phyloP scores from a whole-genome alignment of 2,888 invertebrate species.

The Trichopoda pennipes region DNA sequence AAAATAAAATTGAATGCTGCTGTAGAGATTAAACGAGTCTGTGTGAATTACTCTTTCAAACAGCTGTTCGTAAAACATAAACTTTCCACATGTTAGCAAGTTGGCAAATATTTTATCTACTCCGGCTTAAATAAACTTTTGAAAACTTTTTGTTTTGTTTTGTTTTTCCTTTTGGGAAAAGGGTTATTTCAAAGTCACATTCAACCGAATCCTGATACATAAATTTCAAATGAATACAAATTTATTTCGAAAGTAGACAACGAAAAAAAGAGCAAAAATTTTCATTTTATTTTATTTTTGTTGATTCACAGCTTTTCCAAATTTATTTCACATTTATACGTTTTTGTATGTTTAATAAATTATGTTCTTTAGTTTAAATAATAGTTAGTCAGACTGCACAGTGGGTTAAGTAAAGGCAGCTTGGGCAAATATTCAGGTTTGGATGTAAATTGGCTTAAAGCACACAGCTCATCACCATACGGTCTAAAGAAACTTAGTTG shows the following conservation, averaged over 20 bases:
- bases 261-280: background rate
- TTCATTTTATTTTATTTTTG: background rate
- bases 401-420: background rate
- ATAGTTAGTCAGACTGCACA: background rate
- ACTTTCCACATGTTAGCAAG: slow-evolving; percentile 22
- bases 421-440: too few relatives aligned
- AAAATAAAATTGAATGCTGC: background rate
- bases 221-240: slow-evolving; percentile 53
- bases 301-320: slow-evolving; percentile 11
- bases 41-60: background rate
- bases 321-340: slow-evolving; percentile 16
- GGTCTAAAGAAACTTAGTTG: too few relatives aligned
- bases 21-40: background rate
- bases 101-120: slow-evolving; percentile 15
- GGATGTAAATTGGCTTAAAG: too few relatives aligned
- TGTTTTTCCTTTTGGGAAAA: background rate
- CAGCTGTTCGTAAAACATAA: slow-evolving; percentile 37
- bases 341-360: slow-evolving; percentile 1
- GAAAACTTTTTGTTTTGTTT: slow-evolving; percentile 2
- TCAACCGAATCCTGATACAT: slow-evolving; percentile 35
- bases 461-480: too few relatives aligned
- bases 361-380: slow-evolving; percentile 29
- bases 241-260: slow-evolving; percentile 33
- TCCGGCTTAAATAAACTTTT: slow-evolving; percentile 21
- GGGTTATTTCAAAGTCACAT: slow-evolving; percentile 25